Evolutionary conservation across 2,888 invertebrate genomes (phyloP).

Genomic region (Agrotis exclamationis): DNA sequence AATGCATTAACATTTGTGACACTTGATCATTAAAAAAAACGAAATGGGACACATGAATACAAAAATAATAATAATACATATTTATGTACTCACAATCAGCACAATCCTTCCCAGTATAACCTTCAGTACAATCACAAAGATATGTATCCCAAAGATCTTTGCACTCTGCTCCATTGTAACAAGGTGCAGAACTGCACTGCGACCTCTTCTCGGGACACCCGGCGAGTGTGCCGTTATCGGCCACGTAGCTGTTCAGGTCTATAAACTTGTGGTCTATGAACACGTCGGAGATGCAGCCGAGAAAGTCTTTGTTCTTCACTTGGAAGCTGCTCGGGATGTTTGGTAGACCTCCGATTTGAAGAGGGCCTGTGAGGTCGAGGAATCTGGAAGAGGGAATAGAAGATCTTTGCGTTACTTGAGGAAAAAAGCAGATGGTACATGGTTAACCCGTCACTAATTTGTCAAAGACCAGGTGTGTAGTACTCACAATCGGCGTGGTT

Average conservation of each 20-base stretch:
- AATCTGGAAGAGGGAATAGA: conserved; percentile 91
- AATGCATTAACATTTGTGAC: too few species aligned
- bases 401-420: too few species aligned
- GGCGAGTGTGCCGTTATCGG: conserved; percentile 96
- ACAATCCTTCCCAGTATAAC: conserved; percentile 98
- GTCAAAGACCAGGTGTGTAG: too few species aligned
- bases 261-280: conserved; percentile 96
- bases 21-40: too few species aligned
- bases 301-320: conserved; percentile 95
- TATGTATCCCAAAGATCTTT: conserved; percentile 97
- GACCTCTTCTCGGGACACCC: conserved; percentile 97
- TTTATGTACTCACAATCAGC: conserved; percentile 92
- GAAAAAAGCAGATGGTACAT: too few species aligned
- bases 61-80: too few species aligned
- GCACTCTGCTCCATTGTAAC: conserved; percentile 97
- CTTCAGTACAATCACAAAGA: conserved; percentile 96
- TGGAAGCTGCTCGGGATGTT: conserved; percentile 95
- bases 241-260: conserved; percentile 97
- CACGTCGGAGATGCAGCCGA: conserved; percentile 97
- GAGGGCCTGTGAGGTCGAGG: conserved; percentile 97
- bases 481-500: too few species aligned
- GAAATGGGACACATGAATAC: not conserved
- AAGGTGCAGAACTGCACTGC: conserved; percentile 96
- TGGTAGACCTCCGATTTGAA: conserved; percentile 98
- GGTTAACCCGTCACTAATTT: too few species aligned